A percentile compares a stretch with the other conserved stretches of the same genome.
These are phyloP conservation scores for Nannospalax galili DNA, from an alignment of 2,113 vertebrate genomes.

Conservation along the genomic window DNA sequence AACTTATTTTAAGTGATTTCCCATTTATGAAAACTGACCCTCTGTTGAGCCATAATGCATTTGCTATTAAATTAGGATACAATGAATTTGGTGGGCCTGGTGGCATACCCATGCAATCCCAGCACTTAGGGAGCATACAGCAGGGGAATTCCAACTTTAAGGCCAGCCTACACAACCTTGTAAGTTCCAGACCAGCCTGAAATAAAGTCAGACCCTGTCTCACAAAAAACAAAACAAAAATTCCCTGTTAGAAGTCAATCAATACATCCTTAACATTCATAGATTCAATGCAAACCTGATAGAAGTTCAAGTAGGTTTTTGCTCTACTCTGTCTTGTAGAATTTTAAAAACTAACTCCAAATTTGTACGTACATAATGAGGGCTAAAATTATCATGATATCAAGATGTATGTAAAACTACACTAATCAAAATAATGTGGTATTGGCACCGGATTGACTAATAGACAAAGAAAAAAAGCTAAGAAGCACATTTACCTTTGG, in stretches of 20 bases:
- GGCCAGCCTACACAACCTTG: neutral
- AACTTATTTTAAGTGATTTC: neutral
- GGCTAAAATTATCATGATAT: neutral
- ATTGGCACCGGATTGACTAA: neutral
- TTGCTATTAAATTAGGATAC: conserved; percentile 27
- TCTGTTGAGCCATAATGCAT: neutral
- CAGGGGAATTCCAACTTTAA: neutral
- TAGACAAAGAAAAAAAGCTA: neutral
- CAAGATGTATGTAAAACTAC: conserved; percentile 4
- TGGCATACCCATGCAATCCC: neutral
- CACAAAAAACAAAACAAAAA: neutral
- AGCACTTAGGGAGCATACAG: neutral
- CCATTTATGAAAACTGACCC: neutral
- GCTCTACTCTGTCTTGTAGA: neutral
- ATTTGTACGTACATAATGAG: conserved; percentile 26
- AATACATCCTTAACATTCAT: neutral
- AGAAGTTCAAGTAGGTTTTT: conserved; percentile 10
- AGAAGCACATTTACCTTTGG: neutral
- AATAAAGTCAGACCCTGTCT: neutral
- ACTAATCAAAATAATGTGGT: neutral
- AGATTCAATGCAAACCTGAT: neutral
- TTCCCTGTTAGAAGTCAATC: neutral
- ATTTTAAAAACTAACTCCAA: conserved; percentile 42
- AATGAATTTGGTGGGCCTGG: neutral
- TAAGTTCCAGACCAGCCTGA: neutral